These are phyloP conservation scores for Ylistrum balloti DNA, from an alignment of 1,140 invertebrate genomes.

Conservation along the genomic window DNA sequence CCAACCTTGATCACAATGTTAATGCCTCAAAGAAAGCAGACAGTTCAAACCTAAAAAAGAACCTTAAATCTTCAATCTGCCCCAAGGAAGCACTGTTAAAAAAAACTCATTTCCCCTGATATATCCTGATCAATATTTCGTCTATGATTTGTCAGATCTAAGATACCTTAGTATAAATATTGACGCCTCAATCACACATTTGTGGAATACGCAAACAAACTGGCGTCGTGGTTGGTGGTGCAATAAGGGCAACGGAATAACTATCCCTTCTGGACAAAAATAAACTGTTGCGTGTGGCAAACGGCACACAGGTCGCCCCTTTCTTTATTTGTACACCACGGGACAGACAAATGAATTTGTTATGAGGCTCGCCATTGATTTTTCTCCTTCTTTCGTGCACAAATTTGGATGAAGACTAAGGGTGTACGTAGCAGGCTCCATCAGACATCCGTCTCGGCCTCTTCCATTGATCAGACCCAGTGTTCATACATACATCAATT, in stretches of 20 bases:
- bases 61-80: not conserved
- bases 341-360: conserved; percentile 38
- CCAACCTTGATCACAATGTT: no score
- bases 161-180: not conserved
- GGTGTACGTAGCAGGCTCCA: not conserved
- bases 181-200: not conserved
- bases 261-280: not conserved
- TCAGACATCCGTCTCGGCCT: not conserved
- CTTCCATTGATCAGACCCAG: not conserved
- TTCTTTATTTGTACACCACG: not conserved
- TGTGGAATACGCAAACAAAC: not conserved
- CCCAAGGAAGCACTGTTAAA: not conserved
- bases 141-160: not conserved
- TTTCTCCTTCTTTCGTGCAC: conserved; percentile 2
- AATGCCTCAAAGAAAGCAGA: no score
- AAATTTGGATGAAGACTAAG: not conserved
- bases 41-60: not conserved
- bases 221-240: not conserved
- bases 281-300: conserved; percentile 9
- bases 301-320: not conserved
- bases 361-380: conserved; percentile 12
- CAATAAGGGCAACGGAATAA: not conserved
- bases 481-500: not conserved
- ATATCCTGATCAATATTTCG: conserved; percentile 34
- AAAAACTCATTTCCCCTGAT: not conserved